Evolutionary conservation across 2,888 invertebrate species (phyloP).

Genomic region (Ochropacha duplaris): DNA sequence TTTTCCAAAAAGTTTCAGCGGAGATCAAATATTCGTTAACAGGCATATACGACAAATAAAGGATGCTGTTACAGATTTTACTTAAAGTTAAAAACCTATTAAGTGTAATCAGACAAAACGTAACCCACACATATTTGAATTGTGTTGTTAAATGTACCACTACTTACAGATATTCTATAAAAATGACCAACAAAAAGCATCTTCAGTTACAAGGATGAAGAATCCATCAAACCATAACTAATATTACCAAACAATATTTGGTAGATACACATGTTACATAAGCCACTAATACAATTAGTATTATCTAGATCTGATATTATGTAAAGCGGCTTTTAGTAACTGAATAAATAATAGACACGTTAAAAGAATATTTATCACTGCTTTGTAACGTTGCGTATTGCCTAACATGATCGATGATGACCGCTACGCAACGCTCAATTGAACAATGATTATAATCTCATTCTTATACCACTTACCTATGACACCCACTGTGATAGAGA

Average conservation of each 20-base stretch:
- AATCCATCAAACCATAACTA: too few relatives aligned
- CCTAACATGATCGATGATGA: conserved; percentile 41
- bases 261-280: background rate
- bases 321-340: conserved; percentile 21
- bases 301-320: conserved; percentile 14
- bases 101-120: background rate
- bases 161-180: too few relatives aligned
- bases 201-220: too few relatives aligned
- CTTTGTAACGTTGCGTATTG: conserved; percentile 30
- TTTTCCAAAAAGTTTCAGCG: too few relatives aligned
- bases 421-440: conserved; percentile 14
- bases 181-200: too few relatives aligned
- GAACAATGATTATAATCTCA: conserved; percentile 16
- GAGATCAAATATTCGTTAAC: too few relatives aligned
- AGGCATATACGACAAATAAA: too few relatives aligned
- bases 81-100: background rate
- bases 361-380: conserved; percentile 33
- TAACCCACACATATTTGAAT: background rate
- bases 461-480: conserved; percentile 40
- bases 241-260: background rate
- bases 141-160: background rate
- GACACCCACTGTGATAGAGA: conserved; percentile 61
- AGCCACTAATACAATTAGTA: conserved; percentile 2
- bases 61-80: too few relatives aligned
- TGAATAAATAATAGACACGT: conserved; percentile 35